Evolutionary conservation across 1,140 invertebrate genomes (phyloP), one percentile per base, ranked within the genome.

Genomic region (Bombus consobrinus): DNA sequence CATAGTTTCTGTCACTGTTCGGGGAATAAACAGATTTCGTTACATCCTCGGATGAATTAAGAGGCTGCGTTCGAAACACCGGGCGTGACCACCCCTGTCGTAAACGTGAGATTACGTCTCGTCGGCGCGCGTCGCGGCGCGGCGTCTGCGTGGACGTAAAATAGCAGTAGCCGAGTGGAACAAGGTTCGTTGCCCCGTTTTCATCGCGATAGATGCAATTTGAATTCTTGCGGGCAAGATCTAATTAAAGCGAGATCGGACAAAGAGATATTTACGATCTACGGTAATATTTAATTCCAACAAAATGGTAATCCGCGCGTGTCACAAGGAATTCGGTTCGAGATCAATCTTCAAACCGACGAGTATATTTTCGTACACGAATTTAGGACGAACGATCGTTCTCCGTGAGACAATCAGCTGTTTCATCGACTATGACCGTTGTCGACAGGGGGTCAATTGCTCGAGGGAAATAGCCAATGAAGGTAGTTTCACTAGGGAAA

Each of bases 381-480:
- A 47, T 15, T 28, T 69, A 53, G 41, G 13, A 53, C 41, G 62
- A 37, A 28, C 18, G 57, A 69, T 69, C 64, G 18, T 69, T 80
- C 37, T 53, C 77, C 6, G 0, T 53, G 64, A 13, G 12, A 28
- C n/a, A 59, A 81, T 22, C 34, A 72, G 39, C 22, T 53, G 59
- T 37, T 37, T 72, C 39, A 13, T 53, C 53, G 18, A 1, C 59
- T 53, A 81, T 74, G 66, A 66, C 9, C 74, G 39, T 69, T 34
- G 72, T 68, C 72, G 59, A 68, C 82, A 83, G 34, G 79, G 75
- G 86, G 78, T 83, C 85, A 90, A 91, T 92, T 92, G 81, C 74
- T 83, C 80, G 77, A 78, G 90, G 91, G 91, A 92, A 91, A 90
- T 91, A 37, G 72, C 72, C 86, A 92, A 92, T 91, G 86, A 88